Percentiles rank a stretch among this genome's conserved stretches.
Conservation (phyloP, 2,797 vertebrate species). For the Anabas testudineus region DNA sequence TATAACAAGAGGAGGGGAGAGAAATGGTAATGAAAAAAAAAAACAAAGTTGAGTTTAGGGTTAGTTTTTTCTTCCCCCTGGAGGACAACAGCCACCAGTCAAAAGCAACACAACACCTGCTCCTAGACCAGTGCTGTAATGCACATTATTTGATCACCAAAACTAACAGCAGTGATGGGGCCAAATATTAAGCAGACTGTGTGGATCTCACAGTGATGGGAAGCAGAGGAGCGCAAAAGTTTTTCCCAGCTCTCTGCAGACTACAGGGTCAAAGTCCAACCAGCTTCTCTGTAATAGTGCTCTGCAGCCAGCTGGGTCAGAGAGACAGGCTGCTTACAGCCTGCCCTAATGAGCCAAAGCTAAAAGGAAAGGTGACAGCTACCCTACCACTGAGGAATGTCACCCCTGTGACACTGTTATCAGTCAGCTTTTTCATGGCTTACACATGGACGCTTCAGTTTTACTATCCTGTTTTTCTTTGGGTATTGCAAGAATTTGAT, state of each 20-base stretch:
- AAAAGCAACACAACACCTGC: slow-evolving; percentile 54
- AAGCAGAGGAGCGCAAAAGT: slow-evolving; percentile 52
- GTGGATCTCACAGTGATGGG: slow-evolving; percentile 44
- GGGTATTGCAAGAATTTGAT: not conserved
- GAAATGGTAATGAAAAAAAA: slow-evolving; percentile 30
- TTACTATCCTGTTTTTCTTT: not conserved
- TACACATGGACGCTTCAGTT: slow-evolving; percentile 9
- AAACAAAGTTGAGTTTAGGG: slow-evolving; percentile 23
- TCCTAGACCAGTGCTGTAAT: slow-evolving; percentile 40
- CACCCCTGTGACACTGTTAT: slow-evolving; percentile 59
- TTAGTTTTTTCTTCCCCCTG: slow-evolving; percentile 6
- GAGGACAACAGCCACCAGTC: slow-evolving; percentile 37
- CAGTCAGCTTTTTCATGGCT: slow-evolving; percentile 29
- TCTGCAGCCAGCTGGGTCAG: slow-evolving; percentile 55
- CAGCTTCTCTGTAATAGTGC: slow-evolving; percentile 68
- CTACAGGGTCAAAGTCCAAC: slow-evolving; percentile 72
- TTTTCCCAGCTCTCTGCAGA: slow-evolving; percentile 59
- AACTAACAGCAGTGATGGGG: slow-evolving; percentile 39
- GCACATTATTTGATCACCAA: slow-evolving; percentile 55
- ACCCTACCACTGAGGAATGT: slow-evolving; percentile 60
- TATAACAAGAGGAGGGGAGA: slow-evolving; percentile 32
- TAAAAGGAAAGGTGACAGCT: slow-evolving; percentile 52
- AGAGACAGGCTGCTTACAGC: slow-evolving; percentile 43
- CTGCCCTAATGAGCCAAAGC: slow-evolving; percentile 54
- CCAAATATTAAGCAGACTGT: slow-evolving; percentile 58